Evolutionary conservation across 1,140 invertebrate species (phyloP), one percentile per base, ranked within the genome.

Genomic region (Chlorops oryzae): DNA sequence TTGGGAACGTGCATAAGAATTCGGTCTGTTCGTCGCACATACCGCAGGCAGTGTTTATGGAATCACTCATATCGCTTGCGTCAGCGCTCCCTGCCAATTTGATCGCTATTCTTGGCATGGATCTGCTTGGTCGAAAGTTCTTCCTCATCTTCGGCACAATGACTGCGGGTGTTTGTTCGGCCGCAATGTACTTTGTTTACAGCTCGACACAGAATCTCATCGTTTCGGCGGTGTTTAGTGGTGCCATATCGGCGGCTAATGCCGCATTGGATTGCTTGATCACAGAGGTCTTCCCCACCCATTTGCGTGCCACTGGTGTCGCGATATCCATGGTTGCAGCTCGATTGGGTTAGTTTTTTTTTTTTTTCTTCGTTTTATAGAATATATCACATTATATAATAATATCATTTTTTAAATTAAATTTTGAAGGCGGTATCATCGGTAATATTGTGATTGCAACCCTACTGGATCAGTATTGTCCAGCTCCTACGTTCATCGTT

Each of bases 221-320:
- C 37, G 86, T 90, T 38, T 88, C 86, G 54, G 88, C 88, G 22
- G 77, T 90, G 55, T 92, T 92, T 71, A 90, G 87, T 59, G 86
- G 87, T 37, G 88, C 90, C 37, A 91, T 90, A 52, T 90, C 87
- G 47, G 90, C 88, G 70, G 88, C 88, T 43, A 91, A 91, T 72
- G 88, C 88, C 12, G 88, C 88, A 1, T 75, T 92, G 17, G 88
- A 91, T 74, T 91, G 88, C 73, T 80, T 92, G 50, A 90, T 90
- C 62, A 90, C 88, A 21, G 88, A 91, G 77, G 86, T 91, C 51
- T 91, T 91, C 69, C 88, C 88, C n/a, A 91, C 88, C 24, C 86
- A 88, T 75, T 75, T 91, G 59, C 75, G 88, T 57, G 87, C 87
- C 23, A 91, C 88, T 18, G 88, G 87, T 55, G 87, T 91, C 50